phyloP scores from a whole-genome alignment of 2,797 vertebrate genomes.

The Eupleurogrammus muticus region DNA sequence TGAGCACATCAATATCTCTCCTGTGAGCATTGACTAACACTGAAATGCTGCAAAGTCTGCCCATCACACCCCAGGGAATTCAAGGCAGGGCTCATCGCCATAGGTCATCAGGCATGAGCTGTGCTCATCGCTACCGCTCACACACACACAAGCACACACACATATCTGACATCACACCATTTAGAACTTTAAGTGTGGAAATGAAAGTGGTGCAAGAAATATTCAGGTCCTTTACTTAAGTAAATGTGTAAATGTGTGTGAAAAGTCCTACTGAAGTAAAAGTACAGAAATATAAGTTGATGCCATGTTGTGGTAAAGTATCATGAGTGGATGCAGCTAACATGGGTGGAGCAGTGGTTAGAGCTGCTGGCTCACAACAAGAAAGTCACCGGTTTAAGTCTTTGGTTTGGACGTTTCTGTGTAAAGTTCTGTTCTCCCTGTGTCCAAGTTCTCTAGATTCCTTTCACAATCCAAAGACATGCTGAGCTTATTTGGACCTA shows the following conservation, averaged over 20 bases:
- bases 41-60: conserved; percentile 12
- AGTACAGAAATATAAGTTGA: too few relatives aligned
- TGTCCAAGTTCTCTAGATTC: too few relatives aligned
- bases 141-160: conserved; percentile 9
- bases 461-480: too few relatives aligned
- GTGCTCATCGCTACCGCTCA: conserved; percentile 22
- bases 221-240: not conserved
- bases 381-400: too few relatives aligned
- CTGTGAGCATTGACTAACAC: conserved; percentile 9
- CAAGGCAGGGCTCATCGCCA: conserved; percentile 21
- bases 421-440: too few relatives aligned
- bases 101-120: conserved; percentile 46
- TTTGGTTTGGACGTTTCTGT: too few relatives aligned
- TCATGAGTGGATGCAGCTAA: too few relatives aligned
- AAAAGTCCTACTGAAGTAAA: not conserved
- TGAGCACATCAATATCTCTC: conserved; percentile 47
- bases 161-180: not conserved
- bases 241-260: not conserved
- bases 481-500: too few relatives aligned
- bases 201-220: not conserved
- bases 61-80: conserved; percentile 40
- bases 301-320: too few relatives aligned
- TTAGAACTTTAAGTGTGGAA: not conserved
- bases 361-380: too few relatives aligned
- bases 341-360: too few relatives aligned